Evolutionary conservation across 2,113 vertebrate genomes (phyloP), one percentile per base, ranked within the genome.

Genomic region (Sturnus vulgaris): DNA sequence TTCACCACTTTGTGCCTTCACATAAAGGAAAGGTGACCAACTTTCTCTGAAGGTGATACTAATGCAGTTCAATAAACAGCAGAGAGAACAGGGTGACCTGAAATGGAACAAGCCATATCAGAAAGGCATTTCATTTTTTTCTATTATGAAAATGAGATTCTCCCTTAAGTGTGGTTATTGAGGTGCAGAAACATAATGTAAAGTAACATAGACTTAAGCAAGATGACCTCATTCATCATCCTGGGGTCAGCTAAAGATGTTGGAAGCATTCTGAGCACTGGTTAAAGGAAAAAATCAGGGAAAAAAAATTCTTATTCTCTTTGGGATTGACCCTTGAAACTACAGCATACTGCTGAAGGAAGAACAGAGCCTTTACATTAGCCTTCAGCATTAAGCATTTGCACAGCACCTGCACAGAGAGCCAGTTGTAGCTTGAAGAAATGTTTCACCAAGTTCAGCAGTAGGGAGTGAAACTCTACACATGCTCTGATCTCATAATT

Each of bases 71-170:
- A 90, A 92, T 82, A 96, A 95, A 95, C 66, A 90, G 60, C 73
- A 93, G 72, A 70, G 52, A 70, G 71, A 93, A 73, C 53, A 90
- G 64, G 25, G 66, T 92, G 73, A 93, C 93, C 86, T 86, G 86
- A 93, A 95, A 83, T 52, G 20, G n/a, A 86, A 55, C 63, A 95
- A 96, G 78, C 44, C 15, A 19, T 79, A 92, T 82, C 44, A 87
- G 90, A 90, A 95, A 92, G 77, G 31, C 82, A 84, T 96, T 97
- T 95, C 57, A 69, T 96, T 93, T 94, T 95, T 96, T 93, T 88
- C 80, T 94, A 35, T 92, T 92, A 93, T 73, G 69, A 95, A 95
- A 95, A 95, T n/a, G 17, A 91, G 82, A 46, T 89, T 95, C 92
- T 91, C 35, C 66, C 94, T 85, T 89, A 92, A 93, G 77, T 55